These are phyloP conservation scores for Ecliptopera silaceata DNA, from an alignment of 2,888 invertebrate genomes.

Conservation along the genomic window DNA sequence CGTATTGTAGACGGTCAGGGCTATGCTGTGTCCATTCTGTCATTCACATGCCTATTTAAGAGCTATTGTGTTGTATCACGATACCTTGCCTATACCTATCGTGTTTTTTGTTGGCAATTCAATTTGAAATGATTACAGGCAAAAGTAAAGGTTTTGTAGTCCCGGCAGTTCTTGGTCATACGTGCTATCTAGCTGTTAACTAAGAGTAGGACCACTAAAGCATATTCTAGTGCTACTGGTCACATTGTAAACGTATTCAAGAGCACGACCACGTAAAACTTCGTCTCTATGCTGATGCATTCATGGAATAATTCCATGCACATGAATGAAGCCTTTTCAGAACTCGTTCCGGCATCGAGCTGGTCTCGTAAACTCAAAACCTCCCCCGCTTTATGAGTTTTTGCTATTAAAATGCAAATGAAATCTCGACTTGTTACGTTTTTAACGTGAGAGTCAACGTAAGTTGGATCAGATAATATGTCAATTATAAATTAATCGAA, in stretches of 20 bases:
- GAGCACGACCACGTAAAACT: background rate
- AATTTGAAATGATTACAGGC: background rate
- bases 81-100: background rate
- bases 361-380: background rate
- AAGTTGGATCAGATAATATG: too few relatives aligned
- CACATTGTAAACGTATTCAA: background rate
- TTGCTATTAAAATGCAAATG: slow-evolving; percentile 7
- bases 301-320: slow-evolving; percentile 14
- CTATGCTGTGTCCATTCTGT: slow-evolving; percentile 20
- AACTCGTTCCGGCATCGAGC: background rate
- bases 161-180: too few relatives aligned
- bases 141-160: too few relatives aligned
- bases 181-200: too few relatives aligned
- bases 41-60: slow-evolving; percentile 33
- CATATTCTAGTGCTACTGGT: background rate
- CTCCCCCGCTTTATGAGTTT: background rate
- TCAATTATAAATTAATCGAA: too few relatives aligned
- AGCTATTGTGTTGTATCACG: slow-evolving; percentile 20
- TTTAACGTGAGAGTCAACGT: background rate
- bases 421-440: background rate
- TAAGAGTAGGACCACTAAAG: too few relatives aligned
- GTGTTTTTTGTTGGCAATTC: background rate
- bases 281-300: slow-evolving; percentile 8
- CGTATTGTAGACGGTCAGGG: slow-evolving; percentile 44
- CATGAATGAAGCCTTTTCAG: background rate